These are phyloP conservation scores for Montifringilla adamsi DNA, from an alignment of 2,113 vertebrate species.

Conservation along the genomic window DNA sequence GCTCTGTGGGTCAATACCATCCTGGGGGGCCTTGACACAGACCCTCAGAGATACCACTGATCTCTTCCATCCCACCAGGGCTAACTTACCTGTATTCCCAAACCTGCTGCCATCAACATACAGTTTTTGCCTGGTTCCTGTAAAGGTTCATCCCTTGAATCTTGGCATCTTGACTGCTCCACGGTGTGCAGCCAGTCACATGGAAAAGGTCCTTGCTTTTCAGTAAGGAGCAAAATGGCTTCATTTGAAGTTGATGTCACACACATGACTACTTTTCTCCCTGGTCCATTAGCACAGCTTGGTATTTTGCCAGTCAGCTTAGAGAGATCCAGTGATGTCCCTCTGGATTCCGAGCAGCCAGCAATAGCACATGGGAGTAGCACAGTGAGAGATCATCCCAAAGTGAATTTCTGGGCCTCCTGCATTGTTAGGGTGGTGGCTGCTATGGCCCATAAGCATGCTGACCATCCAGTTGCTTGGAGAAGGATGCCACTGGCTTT, in stretches of 20 bases:
- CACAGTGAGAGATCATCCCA: background rate
- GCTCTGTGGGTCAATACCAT: background rate
- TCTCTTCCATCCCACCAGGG: background rate
- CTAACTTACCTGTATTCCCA: slow-evolving; percentile 12
- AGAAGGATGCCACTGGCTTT: background rate
- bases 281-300: background rate
- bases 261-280: background rate
- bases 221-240: background rate
- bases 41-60: background rate
- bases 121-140: background rate
- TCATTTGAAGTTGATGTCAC: background rate
- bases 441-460: background rate
- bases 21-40: background rate
- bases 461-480: background rate
- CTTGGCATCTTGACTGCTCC: background rate
- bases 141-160: background rate
- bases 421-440: background rate
- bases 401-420: background rate
- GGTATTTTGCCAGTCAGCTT: background rate
- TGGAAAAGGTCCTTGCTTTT: background rate
- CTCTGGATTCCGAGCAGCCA: background rate
- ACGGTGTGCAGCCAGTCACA: background rate
- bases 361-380: background rate
- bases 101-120: background rate
- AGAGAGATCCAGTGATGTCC: background rate